Conservation (phyloP, 1,140 invertebrate genomes). For the Cyphomyrmex costatus region DNA sequence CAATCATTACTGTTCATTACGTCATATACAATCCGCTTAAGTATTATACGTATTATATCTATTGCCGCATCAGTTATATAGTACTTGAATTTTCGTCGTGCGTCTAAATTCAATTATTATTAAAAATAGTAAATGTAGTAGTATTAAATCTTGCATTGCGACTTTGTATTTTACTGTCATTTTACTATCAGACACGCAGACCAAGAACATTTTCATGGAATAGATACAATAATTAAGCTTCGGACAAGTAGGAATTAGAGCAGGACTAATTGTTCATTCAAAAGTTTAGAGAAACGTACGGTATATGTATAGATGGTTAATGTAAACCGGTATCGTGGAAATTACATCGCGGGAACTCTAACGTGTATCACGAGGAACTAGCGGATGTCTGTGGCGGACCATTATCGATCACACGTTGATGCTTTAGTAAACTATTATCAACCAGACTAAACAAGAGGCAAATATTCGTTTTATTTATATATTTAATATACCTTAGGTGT, state of each 20-base stretch:
- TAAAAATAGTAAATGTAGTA: neutral
- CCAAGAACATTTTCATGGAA: neutral
- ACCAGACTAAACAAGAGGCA: neutral
- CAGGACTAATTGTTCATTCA: slow-evolving; percentile 38
- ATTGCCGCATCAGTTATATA: neutral
- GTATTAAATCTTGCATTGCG: neutral
- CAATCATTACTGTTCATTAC: slow-evolving; percentile 17
- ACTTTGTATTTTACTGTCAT: neutral
- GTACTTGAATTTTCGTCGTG: neutral
- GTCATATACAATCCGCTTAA: slow-evolving; percentile 23
- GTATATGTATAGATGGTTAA: slow-evolving; percentile 4
- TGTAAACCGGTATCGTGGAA: slow-evolving; percentile 24
- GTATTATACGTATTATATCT: neutral
- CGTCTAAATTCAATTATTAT: neutral
- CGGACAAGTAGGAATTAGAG: slow-evolving; percentile 27
- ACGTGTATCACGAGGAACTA: slow-evolving; percentile 1
- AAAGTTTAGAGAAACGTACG: slow-evolving; percentile 19
- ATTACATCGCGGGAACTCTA: slow-evolving; percentile 35
- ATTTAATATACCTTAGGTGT: neutral
- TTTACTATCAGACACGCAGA: neutral
- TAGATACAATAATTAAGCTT: slow-evolving; percentile 40
- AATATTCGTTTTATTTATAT: neutral
- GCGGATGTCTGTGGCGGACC: slow-evolving; percentile 4
- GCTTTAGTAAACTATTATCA: slow-evolving; percentile 32
- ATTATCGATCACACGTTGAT: slow-evolving; percentile 36